phyloP scores from a whole-genome alignment of 2,888 invertebrate genomes.

The Epirrita christyi region DNA sequence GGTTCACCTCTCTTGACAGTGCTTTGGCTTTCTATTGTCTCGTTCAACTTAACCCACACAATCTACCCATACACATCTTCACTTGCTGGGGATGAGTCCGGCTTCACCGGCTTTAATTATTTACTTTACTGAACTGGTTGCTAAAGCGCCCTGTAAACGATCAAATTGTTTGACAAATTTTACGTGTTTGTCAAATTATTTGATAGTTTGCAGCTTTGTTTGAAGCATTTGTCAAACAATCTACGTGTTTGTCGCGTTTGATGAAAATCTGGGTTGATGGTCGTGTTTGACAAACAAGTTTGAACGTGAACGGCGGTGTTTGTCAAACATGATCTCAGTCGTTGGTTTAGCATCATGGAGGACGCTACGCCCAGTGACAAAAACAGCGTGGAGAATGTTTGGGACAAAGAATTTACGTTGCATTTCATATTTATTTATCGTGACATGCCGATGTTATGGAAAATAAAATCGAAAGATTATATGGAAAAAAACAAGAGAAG shows the following conservation, averaged over 20 bases:
- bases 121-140: too few species aligned
- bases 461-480: constrained; percentile 29
- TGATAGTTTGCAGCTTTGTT: constrained; percentile 31
- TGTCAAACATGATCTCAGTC: constrained; percentile 27
- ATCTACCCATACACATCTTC: too few species aligned
- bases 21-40: too few species aligned
- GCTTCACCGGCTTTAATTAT: too few species aligned
- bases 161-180: constrained; percentile 13
- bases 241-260: constrained; percentile 31
- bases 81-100: too few species aligned
- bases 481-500: constrained; percentile 25
- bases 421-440: constrained; percentile 32
- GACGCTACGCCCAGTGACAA: constrained; percentile 30
- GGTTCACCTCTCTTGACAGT: too few species aligned
- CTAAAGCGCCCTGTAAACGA: constrained; percentile 7
- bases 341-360: constrained; percentile 27
- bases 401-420: constrained; percentile 25
- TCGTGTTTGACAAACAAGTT: constrained; percentile 27
- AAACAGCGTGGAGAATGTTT: constrained; percentile 9
- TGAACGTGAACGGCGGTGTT: constrained; percentile 22
- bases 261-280: constrained; percentile 27
- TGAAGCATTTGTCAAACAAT: constrained; percentile 27
- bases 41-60: too few species aligned
- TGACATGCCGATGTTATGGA: constrained; percentile 30
- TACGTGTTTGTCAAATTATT: constrained; percentile 24